A percentile compares a stretch with the other conserved stretches of the same genome.
Evolutionary conservation across 2,888 invertebrate genomes (phyloP).

Genomic region (Drosophila acutilabella): DNA sequence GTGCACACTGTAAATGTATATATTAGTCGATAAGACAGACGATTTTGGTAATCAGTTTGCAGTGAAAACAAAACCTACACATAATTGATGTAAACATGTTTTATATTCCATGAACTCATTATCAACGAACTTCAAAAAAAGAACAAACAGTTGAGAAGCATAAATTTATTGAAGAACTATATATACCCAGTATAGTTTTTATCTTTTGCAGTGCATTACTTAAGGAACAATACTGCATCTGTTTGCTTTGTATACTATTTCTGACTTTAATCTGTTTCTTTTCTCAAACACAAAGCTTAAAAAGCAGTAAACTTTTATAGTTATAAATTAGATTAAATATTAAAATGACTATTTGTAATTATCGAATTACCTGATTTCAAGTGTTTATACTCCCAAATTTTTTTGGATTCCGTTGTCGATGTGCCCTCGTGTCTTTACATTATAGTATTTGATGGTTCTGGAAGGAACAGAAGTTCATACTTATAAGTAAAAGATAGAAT

Average conservation of each 20-base stretch:
- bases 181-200: neutral
- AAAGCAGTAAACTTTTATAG: too few relatives aligned
- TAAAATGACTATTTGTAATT: too few relatives aligned
- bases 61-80: neutral
- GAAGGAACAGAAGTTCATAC: too few relatives aligned
- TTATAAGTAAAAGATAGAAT: too few relatives aligned
- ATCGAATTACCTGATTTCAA: too few relatives aligned
- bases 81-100: neutral
- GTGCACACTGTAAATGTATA: neutral
- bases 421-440: too few relatives aligned
- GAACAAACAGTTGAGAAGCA: neutral
- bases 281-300: neutral
- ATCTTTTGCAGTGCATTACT: slow-evolving; percentile 1
- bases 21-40: slow-evolving; percentile 8
- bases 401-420: too few relatives aligned
- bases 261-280: slow-evolving; percentile 11
- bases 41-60: slow-evolving; percentile 5
- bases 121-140: neutral
- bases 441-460: too few relatives aligned
- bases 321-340: too few relatives aligned
- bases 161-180: neutral
- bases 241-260: neutral
- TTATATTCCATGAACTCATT: neutral
- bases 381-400: too few relatives aligned
- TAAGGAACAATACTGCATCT: neutral